These are phyloP conservation scores for Habropoda laboriosa DNA, from an alignment of 1,140 invertebrate genomes.

Conservation along the genomic window DNA sequence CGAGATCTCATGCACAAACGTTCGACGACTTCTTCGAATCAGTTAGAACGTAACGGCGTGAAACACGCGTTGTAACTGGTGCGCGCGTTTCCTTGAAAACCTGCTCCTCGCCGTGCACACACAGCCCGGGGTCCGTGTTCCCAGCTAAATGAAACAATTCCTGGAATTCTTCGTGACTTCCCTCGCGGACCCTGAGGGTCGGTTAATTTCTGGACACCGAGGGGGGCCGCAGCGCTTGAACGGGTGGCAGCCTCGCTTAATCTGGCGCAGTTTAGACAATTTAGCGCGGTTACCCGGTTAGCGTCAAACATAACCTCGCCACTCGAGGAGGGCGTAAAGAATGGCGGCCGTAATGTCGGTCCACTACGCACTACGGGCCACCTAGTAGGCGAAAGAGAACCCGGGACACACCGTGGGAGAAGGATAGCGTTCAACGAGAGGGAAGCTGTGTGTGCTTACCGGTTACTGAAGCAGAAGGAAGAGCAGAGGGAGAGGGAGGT, in stretches of 20 bases:
- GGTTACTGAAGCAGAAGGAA: slow-evolving; percentile 70
- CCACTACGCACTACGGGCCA: slow-evolving; percentile 46
- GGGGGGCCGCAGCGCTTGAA: slow-evolving; percentile 38
- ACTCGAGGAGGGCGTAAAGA: slow-evolving; percentile 71
- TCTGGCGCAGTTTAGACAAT: slow-evolving; percentile 75
- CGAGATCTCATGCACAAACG: too few species aligned
- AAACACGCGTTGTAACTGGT: not conserved
- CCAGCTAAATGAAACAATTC: slow-evolving; percentile 71
- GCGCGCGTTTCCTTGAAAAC: slow-evolving; percentile 17
- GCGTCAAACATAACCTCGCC: slow-evolving; percentile 75
- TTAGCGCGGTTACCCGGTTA: slow-evolving; percentile 75
- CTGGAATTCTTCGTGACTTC: slow-evolving; percentile 68
- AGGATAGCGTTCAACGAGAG: slow-evolving; percentile 21
- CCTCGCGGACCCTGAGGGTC: slow-evolving; percentile 38
- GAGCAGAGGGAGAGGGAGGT: slow-evolving; percentile 64
- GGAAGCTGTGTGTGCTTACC: slow-evolving; percentile 63
- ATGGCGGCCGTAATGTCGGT: slow-evolving; percentile 72
- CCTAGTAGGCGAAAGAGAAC: slow-evolving; percentile 42
- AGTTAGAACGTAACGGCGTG: not conserved
- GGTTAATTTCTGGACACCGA: slow-evolving; percentile 73
- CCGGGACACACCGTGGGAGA: slow-evolving; percentile 1
- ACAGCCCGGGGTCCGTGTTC: not conserved
- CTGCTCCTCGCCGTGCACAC: not conserved
- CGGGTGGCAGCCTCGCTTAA: slow-evolving; percentile 64
- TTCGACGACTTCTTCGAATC: slow-evolving; percentile 38